These are phyloP conservation scores for Pimpla rufipes DNA, from an alignment of 2,888 invertebrate species.

Conservation along the genomic window DNA sequence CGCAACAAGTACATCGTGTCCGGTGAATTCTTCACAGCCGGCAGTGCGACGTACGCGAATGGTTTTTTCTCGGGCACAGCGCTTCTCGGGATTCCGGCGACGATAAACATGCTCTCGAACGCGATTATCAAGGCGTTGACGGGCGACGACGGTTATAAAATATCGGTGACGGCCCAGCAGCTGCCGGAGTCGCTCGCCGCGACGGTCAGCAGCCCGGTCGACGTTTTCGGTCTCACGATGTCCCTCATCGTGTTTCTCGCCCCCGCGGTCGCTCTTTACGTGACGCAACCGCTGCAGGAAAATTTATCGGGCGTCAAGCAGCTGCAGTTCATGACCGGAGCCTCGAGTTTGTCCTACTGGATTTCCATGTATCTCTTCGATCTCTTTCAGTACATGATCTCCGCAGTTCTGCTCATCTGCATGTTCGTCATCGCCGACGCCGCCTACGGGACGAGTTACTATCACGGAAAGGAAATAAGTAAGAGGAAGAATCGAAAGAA, in stretches of 20 bases:
- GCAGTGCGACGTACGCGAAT: slow-evolving; percentile 76
- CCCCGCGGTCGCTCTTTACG: slow-evolving; percentile 86
- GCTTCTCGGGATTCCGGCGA: slow-evolving; percentile 87
- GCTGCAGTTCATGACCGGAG: slow-evolving; percentile 90
- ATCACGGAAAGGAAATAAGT: slow-evolving; percentile 85
- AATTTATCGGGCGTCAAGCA: slow-evolving; percentile 88
- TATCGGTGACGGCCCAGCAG: slow-evolving; percentile 75
- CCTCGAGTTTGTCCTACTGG: slow-evolving; percentile 89
- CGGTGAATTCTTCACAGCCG: slow-evolving; percentile 84
- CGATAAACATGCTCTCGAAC: slow-evolving; percentile 86
- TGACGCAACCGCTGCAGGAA: slow-evolving; percentile 89
- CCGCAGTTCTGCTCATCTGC: slow-evolving; percentile 74
- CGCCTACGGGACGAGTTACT: slow-evolving; percentile 75
- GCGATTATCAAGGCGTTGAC: slow-evolving; percentile 79
- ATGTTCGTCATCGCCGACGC: slow-evolving; percentile 77
- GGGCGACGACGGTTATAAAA: slow-evolving; percentile 75
- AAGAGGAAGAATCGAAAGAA: slow-evolving; percentile 61
- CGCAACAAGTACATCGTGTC: slow-evolving; percentile 86
- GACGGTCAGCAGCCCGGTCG: slow-evolving; percentile 40
- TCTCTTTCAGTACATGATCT: slow-evolving; percentile 78
- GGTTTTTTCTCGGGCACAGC: slow-evolving; percentile 86
- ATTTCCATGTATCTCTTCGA: slow-evolving; percentile 88
- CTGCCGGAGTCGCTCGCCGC: slow-evolving; percentile 74
- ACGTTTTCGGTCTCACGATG: slow-evolving; percentile 72
- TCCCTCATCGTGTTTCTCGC: slow-evolving; percentile 76